Percentiles rank a stretch among this genome's conserved stretches.
Conservation (phyloP, 2,888 invertebrate species). For the Lamellibrachia satsuma region DNA sequence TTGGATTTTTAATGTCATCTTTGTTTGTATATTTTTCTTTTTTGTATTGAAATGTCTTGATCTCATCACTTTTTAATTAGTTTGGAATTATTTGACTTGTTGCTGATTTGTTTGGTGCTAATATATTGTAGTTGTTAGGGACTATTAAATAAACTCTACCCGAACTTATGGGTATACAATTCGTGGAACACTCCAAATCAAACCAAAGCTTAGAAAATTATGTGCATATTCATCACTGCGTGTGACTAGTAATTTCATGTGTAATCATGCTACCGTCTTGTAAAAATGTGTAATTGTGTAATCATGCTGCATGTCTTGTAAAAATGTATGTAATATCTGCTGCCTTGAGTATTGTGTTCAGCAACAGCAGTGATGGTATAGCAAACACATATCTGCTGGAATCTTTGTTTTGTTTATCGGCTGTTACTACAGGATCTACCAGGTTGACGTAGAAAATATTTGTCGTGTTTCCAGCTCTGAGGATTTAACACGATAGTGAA, state of each 20-base stretch:
- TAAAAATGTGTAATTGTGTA: background rate
- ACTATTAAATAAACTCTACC: background rate
- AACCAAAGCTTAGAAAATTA: background rate
- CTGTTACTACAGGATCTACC: no score
- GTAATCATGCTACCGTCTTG: background rate
- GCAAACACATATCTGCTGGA: background rate
- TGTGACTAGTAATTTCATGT: background rate
- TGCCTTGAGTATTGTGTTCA: background rate
- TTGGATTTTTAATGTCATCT: background rate
- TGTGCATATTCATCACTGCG: background rate
- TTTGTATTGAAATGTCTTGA: background rate
- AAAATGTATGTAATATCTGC: background rate
- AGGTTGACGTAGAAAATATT: background rate
- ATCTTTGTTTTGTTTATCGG: no score
- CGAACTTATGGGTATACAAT: background rate
- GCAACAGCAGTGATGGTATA: background rate
- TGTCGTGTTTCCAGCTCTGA: background rate
- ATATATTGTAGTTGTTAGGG: background rate
- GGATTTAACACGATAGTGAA: background rate
- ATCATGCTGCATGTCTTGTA: background rate
- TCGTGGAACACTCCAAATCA: background rate
- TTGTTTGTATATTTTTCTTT: background rate
- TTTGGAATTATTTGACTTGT: background rate
- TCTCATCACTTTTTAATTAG: background rate
- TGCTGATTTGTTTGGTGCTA: background rate